phyloP scores from a whole-genome alignment of 2,888 invertebrate species.

The Petrophora chlorosata region DNA sequence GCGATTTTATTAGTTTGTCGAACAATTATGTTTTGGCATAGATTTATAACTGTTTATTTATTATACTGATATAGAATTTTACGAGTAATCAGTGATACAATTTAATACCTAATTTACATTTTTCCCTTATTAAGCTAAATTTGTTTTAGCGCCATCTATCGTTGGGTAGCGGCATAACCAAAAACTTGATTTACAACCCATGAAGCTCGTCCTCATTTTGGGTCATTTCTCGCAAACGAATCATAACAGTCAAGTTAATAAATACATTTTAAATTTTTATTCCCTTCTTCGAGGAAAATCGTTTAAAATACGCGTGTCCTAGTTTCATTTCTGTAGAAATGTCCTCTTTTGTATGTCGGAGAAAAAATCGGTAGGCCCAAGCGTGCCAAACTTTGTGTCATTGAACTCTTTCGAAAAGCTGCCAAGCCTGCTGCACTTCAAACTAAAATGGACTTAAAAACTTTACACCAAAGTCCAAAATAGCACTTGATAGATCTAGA shows the following conservation, averaged over 20 bases:
- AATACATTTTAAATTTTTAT: constrained; percentile 47
- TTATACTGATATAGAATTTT: too few species aligned
- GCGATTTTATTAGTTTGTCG: too few species aligned
- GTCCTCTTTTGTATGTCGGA: constrained; percentile 66
- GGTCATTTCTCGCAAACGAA: constrained; percentile 53
- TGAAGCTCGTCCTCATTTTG: constrained; percentile 63
- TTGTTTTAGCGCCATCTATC: constrained; percentile 65
- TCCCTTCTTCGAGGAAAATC: constrained; percentile 61
- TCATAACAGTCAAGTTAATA: constrained; percentile 36
- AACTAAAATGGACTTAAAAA: constrained; percentile 56
- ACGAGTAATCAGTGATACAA: too few species aligned
- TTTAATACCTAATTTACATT: too few species aligned
- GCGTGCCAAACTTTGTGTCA: constrained; percentile 79
- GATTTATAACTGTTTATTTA: too few species aligned
- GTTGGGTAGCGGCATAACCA: constrained; percentile 61
- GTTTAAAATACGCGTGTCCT: constrained; percentile 61
- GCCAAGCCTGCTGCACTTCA: constrained; percentile 45
- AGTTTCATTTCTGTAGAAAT: constrained; percentile 70
- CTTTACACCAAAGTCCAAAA: constrained; percentile 47
- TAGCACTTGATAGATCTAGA: constrained; percentile 43
- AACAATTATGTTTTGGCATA: too few species aligned
- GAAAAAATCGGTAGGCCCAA: constrained; percentile 73
- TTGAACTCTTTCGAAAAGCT: constrained; percentile 74
- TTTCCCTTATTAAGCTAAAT: constrained; percentile 8
- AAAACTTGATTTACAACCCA: constrained; percentile 48